phyloP scores from a whole-genome alignment of 53 echinoderm and acorn worm genomes.

The Stichopus horrens region DNA sequence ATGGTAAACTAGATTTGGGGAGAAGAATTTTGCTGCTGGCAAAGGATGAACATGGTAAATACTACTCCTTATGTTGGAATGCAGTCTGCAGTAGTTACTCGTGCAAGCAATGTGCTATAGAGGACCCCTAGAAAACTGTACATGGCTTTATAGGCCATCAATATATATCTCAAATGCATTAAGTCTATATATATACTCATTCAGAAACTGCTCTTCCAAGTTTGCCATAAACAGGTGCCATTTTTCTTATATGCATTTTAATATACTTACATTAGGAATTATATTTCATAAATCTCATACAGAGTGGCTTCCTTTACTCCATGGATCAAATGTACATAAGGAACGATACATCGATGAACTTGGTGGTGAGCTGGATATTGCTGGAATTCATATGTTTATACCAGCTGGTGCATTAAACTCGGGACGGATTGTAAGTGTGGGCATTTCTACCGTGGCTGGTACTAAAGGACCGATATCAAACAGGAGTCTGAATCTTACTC shows the following conservation, averaged over 20 bases:
- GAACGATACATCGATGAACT: not conserved
- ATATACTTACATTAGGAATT: too few species aligned
- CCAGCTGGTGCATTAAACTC: not conserved
- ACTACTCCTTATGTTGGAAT: not conserved
- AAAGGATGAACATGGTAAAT: not conserved
- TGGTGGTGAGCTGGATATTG: not conserved
- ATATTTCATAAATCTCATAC: too few species aligned
- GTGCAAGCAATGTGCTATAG: too few species aligned
- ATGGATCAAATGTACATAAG: not conserved
- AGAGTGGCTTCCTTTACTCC: not conserved
- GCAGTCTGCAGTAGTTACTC: too few species aligned
- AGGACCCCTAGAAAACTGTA: too few species aligned
- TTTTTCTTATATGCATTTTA: too few species aligned
- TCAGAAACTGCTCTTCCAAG: too few species aligned
- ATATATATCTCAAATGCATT: too few species aligned
- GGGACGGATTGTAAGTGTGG: not conserved
- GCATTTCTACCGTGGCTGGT: not conserved
- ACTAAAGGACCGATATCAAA: not conserved
- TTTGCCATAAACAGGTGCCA: too few species aligned
- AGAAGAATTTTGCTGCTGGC: not conserved
- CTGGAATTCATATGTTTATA: not conserved
- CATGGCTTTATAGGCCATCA: too few species aligned
- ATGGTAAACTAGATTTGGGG: not conserved
- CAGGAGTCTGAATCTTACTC: not conserved
- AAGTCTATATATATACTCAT: too few species aligned